Conservation (phyloP, 2,797 vertebrate species). For the Percopsis omiscomaycus region DNA sequence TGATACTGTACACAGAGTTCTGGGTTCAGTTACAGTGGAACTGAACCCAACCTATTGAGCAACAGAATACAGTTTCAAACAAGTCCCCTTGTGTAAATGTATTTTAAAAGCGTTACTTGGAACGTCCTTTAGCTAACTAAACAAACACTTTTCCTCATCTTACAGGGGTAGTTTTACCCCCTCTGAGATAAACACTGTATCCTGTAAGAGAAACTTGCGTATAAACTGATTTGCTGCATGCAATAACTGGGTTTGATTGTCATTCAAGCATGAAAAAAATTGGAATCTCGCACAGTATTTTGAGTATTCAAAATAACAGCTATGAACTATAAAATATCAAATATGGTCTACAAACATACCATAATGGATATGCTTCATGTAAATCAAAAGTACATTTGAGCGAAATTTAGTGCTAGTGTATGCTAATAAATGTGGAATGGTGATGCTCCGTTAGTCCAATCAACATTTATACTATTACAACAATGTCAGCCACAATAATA, state of each 20-base stretch:
- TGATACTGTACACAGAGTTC: conserved; percentile 33
- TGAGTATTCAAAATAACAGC: not conserved
- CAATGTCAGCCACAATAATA: conserved; percentile 18
- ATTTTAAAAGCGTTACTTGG: conserved; percentile 42
- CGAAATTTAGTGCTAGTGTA: too few relatives aligned
- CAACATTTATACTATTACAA: not conserved
- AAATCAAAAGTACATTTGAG: too few relatives aligned
- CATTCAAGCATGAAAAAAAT: conserved; percentile 8
- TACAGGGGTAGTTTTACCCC: conserved; percentile 16
- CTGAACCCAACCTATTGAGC: conserved; percentile 43
- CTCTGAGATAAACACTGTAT: conserved; percentile 15
- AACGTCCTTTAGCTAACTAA: conserved; percentile 24
- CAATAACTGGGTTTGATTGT: not conserved
- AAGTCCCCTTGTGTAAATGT: conserved; percentile 26
- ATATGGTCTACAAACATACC: too few relatives aligned
- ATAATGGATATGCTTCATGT: too few relatives aligned
- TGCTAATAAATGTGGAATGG: too few relatives aligned
- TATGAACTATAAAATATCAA: not conserved
- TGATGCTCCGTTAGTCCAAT: too few relatives aligned
- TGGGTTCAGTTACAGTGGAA: conserved; percentile 42
- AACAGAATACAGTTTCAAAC: conserved; percentile 43
- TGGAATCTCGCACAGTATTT: not conserved
- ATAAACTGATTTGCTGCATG: conserved; percentile 23
- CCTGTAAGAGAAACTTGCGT: conserved; percentile 24
- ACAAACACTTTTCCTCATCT: conserved; percentile 21